Percentiles rank a stretch among this genome's conserved stretches.
phyloP scores from a whole-genome alignment of 2,113 vertebrate species.

The Scomber scombrus region DNA sequence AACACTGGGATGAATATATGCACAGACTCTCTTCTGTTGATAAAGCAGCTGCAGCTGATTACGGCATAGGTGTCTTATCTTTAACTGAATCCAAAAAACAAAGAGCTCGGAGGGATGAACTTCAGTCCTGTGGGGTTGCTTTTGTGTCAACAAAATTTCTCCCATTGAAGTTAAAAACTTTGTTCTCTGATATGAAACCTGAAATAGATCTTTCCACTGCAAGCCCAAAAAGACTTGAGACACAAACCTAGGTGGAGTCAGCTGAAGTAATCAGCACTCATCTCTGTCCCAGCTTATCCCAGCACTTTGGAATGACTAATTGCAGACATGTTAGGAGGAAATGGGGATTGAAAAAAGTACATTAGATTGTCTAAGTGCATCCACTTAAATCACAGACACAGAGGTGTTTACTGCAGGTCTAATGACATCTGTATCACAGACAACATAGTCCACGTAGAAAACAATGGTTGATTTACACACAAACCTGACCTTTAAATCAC shows the following conservation, averaged over 20 bases:
- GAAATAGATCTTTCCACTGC: not conserved
- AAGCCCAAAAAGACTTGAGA: not conserved
- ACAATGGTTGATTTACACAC: not conserved
- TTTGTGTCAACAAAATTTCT: constrained; percentile 11
- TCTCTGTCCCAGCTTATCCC: constrained; percentile 2
- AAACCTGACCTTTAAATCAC: constrained; percentile 29
- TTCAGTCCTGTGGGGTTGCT: not conserved
- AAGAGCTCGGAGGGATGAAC: not conserved
- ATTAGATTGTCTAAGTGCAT: constrained; percentile 26
- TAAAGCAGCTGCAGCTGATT: constrained; percentile 6
- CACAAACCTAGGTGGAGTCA: not conserved
- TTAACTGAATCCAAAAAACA: not conserved
- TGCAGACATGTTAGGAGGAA: constrained; percentile 27
- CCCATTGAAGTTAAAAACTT: constrained; percentile 19
- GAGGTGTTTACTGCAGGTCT: not conserved
- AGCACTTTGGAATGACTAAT: constrained; percentile 46
- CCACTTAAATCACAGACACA: not conserved
- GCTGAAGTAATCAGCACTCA: not conserved
- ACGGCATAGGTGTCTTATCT: constrained; percentile 15
- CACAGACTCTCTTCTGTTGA: constrained; percentile 9
- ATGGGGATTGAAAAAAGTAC: constrained; percentile 1
- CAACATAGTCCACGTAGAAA: not conserved
- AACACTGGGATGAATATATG: not conserved
- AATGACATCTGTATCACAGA: not conserved
- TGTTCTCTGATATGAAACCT: constrained; percentile 2